Evolutionary conservation across 1,140 invertebrate species (phyloP).

Genomic region (Drosophila biarmipes): DNA sequence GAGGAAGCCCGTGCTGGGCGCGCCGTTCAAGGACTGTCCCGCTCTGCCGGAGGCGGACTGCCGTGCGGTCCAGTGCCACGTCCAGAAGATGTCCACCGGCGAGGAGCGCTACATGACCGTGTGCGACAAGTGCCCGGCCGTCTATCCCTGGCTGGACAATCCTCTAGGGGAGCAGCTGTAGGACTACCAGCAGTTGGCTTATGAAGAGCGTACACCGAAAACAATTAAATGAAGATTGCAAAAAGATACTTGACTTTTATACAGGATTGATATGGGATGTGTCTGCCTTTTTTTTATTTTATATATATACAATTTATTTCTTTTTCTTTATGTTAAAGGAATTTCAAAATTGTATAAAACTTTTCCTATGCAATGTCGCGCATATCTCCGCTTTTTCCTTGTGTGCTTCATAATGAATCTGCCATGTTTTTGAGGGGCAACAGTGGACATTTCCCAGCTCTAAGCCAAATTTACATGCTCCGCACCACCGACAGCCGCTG

Average conservation of each 20-base stretch:
- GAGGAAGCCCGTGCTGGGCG: slow-evolving; percentile 60
- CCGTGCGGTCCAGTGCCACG: slow-evolving; percentile 61
- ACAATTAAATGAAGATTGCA: slow-evolving; percentile 9
- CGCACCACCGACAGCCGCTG: slow-evolving; percentile 43
- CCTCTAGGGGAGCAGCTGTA: slow-evolving; percentile 73
- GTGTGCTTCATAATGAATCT: slow-evolving; percentile 33
- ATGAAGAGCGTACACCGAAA: slow-evolving; percentile 37
- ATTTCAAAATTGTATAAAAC: background rate
- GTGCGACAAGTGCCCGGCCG: slow-evolving; percentile 83
- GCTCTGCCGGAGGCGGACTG: slow-evolving; percentile 61
- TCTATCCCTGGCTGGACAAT: slow-evolving; percentile 85
- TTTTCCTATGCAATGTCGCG: too few relatives aligned
- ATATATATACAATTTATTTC: too few relatives aligned
- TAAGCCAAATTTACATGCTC: slow-evolving; percentile 54
- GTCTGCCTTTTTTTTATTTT: too few relatives aligned
- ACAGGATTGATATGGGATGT: too few relatives aligned
- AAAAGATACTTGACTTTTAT: too few relatives aligned
- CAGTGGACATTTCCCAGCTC: slow-evolving; percentile 25
- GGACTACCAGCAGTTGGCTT: background rate
- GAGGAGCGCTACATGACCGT: slow-evolving; percentile 84
- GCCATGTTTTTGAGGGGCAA: slow-evolving; percentile 20
- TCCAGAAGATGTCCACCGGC: slow-evolving; percentile 71
- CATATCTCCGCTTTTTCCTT: background rate
- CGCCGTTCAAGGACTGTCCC: slow-evolving; percentile 67
- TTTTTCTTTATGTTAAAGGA: too few relatives aligned